Evolutionary conservation across 1,140 invertebrate species (phyloP), one percentile per base, ranked within the genome.

Genomic region (Luehdorfia chinensis): DNA sequence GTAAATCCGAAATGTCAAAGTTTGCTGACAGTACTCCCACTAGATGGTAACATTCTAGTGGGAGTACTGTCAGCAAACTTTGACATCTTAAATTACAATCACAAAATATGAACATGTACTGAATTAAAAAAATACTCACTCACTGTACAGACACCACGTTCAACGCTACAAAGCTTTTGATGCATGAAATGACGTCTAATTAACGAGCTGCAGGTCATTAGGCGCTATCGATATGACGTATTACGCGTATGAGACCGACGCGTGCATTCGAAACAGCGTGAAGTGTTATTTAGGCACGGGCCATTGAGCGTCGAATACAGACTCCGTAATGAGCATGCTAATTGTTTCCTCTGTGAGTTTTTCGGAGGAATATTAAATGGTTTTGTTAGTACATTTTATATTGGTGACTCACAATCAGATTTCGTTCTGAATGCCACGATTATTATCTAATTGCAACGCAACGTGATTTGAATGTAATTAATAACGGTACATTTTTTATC

Each of bases 101-200:
- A n/a, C 6, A 11, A 13, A 33, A 33, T 14, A 16, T n/a, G n/a
- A 6, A 19, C 18, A 6, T 7, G 6, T 5, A 1, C 9, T 9
- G 11, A 30, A 4, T 9, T 9, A n/a, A 1, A 11, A 30, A 34
- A 43, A 39, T 9, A 36, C 6, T 30, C 23, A 4, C 25, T 37
- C 49, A 31, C 33, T 60, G 57, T 59, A 68, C 54, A 14, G 11
- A 11, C 50, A 66, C 32, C 16, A 18, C 50, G 54, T 60, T 50
- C 36, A 44, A 27, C 8, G 36, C 31, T 36, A 34, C 21, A 11
- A 23, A 32, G 45, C 50, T 57, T 60, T 55, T 53, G 57, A 63
- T 55, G 55, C 57, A 55, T 64, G 54, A 61, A 66, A 69, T 59
- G 66, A 63, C 55, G 53, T 63, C 59, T 69, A 69, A 69, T 69